These are phyloP conservation scores for Camponotus floridanus DNA, from an alignment of 1,140 invertebrate species.

Conservation along the genomic window DNA sequence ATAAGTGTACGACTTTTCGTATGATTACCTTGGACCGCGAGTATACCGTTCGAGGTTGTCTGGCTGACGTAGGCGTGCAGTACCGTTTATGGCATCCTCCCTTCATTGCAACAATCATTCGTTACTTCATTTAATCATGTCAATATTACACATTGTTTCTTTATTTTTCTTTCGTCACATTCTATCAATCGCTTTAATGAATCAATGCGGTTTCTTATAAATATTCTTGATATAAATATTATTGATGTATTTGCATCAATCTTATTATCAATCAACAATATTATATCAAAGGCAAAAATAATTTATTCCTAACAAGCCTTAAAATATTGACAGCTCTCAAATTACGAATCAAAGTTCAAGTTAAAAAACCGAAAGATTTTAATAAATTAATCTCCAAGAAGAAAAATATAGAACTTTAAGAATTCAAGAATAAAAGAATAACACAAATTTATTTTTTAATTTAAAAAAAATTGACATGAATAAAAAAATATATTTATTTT, in stretches of 20 bases:
- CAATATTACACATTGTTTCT: not conserved
- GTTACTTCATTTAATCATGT: slow-evolving; percentile 44
- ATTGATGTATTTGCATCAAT: too few relatives aligned
- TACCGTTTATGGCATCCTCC: slow-evolving; percentile 36
- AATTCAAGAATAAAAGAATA: not conserved
- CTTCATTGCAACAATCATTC: slow-evolving; percentile 38
- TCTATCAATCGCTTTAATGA: not conserved
- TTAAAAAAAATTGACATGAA: not conserved
- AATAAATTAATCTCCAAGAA: not conserved
- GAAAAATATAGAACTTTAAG: not conserved
- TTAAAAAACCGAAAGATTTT: not conserved
- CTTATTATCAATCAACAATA: not conserved
- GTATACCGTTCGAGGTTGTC: slow-evolving; percentile 43
- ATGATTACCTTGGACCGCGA: slow-evolving; percentile 43
- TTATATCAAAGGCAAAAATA: not conserved
- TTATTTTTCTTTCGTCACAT: not conserved
- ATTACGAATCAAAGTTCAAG: not conserved
- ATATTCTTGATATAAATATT: too few relatives aligned
- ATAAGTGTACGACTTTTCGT: slow-evolving; percentile 54
- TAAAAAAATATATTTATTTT: not conserved
- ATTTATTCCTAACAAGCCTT: not conserved
- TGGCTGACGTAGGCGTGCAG: slow-evolving; percentile 49
- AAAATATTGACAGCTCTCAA: not conserved
- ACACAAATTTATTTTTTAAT: not conserved
- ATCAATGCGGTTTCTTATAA: not conserved